Base-by-base conservation (phyloP, 2,888 invertebrate species). In the Drosophila cracens region DNA sequence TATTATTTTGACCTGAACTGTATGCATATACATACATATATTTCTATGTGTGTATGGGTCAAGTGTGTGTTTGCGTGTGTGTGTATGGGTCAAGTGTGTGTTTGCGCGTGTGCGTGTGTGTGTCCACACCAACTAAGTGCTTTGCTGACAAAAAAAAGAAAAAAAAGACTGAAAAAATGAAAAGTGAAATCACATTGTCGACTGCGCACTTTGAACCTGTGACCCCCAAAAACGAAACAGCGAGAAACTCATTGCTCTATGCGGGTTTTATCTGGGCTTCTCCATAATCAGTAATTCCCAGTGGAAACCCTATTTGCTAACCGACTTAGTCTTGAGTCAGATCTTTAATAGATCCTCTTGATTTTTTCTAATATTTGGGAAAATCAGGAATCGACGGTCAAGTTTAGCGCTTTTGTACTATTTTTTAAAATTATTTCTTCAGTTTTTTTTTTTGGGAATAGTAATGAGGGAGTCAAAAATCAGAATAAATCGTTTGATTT, bases 161-260 rank as follows among this genome's bases (percentile, higher is more conserved):
- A 59, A 18, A 57, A 38, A 38, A 27, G 56, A 16, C 21, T 36
- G 43, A 46, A 53, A 59, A 48, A 72, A 66, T 73, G 68, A 72
- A 69, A 79, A 79, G 79, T 79, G 79, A 79, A 79, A 79, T 70
- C 79, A 63, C 40, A 70, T 57, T 27, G 65, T 59, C 54, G 60
- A 33, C 29, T 53, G 60, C 57, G 46, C 72, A 62, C 68, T 76
- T 76, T 77, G 66, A 76, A 77, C 76, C 74, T 54, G 3, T 77
- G 74, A 77, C 77, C 73, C 62, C n/a, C 8, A 36, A 38, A 46
- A 18, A 18, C 27, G 33, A 43, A 2, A 40, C 10, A 51, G n/a
- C 27, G 51, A n/a, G 18, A 51, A 29, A 29, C 25, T 46, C 8
- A 8, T 21, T 11, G 43, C 43, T 43, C 11, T 11, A 2, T 6